Percentiles rank a stretch among this genome's conserved stretches.
Conservation (phyloP, 1,140 invertebrate genomes). For the Vanessa tameamea region DNA sequence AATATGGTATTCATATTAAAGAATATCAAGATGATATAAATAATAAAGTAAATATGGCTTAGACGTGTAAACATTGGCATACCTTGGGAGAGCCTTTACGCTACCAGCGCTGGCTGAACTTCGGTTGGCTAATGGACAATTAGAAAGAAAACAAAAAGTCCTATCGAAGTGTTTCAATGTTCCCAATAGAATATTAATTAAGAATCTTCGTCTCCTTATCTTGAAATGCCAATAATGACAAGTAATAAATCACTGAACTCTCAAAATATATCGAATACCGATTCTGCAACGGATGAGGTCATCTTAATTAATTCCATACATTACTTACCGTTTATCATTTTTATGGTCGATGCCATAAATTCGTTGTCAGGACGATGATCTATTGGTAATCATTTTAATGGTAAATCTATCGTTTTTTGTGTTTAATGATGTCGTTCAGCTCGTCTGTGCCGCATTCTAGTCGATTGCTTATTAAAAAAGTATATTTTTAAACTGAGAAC, state of each 20-base stretch:
- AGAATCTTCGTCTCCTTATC: neutral
- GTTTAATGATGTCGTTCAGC: neutral
- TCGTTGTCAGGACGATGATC: constrained; percentile 35
- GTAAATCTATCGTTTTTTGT: constrained; percentile 29
- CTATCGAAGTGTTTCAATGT: no score
- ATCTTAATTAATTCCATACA: constrained; percentile 43
- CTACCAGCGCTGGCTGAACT: no score
- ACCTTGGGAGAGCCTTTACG: no score
- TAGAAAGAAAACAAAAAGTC: no score
- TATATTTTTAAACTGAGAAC: neutral
- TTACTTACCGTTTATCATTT: constrained; percentile 43
- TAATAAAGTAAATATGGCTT: no score
- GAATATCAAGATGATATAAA: no score
- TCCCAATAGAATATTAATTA: no score
- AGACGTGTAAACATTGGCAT: no score
- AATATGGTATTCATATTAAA: no score
- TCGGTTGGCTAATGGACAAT: no score
- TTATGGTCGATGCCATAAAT: constrained; percentile 43
- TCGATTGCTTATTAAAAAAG: neutral
- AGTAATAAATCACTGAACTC: neutral
- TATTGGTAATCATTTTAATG: constrained; percentile 38
- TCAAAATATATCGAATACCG: constrained; percentile 26
- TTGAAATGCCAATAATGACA: neutral
- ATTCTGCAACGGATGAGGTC: constrained; percentile 40
- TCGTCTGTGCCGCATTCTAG: neutral